Base-by-base conservation (phyloP, 2,888 invertebrate species). In the Boloria euphrosyne region DNA sequence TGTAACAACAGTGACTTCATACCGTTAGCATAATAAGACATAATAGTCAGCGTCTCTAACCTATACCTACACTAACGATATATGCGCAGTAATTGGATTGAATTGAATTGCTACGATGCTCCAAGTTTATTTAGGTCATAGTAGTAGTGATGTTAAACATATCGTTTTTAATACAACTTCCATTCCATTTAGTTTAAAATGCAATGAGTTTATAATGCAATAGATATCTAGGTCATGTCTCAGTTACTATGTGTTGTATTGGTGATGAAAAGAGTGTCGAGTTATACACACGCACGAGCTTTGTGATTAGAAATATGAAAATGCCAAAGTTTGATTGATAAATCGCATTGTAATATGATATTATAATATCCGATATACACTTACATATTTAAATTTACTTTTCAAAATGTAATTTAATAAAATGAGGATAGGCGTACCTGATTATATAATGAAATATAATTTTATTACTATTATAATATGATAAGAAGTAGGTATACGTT, bases 61-160 rank as follows among this genome's bases (percentile, higher is more conserved):
- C 53, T 66, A 65, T 75, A 72, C 66, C 47, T 54, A 68, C 59
- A 17, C 27, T 47, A 31, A 62, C 73, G 74, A 77, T 81, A 76
- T 79, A 78, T 80, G 78, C 75, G 70, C 74, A 78, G 80, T 87
- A 87, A 88, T 88, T 89, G 87, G 85, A 85, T 85, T 80, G 82
- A 84, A 87, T 87, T 85, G 85, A 86, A 89, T 85, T 83, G 87
- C 83, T 83, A 78, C 83, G 82, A 80, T 76, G 81, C 75, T 81
- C 79, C 74, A 76, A 81, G 78, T 80, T 80, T 85, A 89, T 89
- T 86, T 85, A 81, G 89, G 89, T 89, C 88, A 88, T 79, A 82
- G 78, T 76, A 74, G 73, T 75, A 71, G 66, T 78, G 80, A 81
- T 79, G 74, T 83, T 77, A 83, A 81, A 83, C 82, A 84, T 83